phyloP scores from a whole-genome alignment of 2,797 vertebrate species.

The Notoglanidium macrostoma region DNA sequence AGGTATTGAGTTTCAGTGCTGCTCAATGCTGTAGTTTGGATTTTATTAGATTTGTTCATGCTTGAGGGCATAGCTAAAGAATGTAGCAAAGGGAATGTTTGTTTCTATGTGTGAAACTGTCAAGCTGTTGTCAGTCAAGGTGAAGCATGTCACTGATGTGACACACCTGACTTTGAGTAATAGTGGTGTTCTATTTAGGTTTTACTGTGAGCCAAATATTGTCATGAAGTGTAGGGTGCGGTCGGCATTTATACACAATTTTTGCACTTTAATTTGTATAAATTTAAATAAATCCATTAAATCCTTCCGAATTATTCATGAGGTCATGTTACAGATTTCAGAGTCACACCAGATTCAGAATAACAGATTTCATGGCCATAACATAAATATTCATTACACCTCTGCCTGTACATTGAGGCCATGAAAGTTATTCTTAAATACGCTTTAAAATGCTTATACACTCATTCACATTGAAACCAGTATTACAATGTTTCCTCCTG shows the following conservation, averaged over 20 bases:
- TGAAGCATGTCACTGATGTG: neutral
- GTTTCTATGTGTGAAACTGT: neutral
- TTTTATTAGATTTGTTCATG: neutral
- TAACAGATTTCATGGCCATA: neutral
- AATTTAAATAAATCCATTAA: neutral
- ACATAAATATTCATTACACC: neutral
- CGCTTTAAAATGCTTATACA: neutral
- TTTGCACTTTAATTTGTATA: neutral
- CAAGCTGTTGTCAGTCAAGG: neutral
- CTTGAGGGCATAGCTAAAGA: neutral
- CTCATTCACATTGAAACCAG: neutral
- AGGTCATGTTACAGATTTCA: neutral
- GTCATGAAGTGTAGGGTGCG: neutral
- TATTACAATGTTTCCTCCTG: neutral
- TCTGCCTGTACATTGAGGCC: neutral
- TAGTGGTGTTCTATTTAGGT: no score
- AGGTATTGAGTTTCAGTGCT: slow-evolving; percentile 14
- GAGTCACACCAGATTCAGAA: neutral
- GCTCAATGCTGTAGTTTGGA: neutral
- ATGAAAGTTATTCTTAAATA: neutral
- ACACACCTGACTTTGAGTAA: neutral
- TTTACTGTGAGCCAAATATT: neutral
- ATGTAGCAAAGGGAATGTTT: neutral
- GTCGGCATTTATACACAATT: neutral
- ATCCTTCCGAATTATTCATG: neutral